These are phyloP conservation scores for Spisula subtruncata DNA, from an alignment of 2,888 invertebrate species.

Conservation along the genomic window DNA sequence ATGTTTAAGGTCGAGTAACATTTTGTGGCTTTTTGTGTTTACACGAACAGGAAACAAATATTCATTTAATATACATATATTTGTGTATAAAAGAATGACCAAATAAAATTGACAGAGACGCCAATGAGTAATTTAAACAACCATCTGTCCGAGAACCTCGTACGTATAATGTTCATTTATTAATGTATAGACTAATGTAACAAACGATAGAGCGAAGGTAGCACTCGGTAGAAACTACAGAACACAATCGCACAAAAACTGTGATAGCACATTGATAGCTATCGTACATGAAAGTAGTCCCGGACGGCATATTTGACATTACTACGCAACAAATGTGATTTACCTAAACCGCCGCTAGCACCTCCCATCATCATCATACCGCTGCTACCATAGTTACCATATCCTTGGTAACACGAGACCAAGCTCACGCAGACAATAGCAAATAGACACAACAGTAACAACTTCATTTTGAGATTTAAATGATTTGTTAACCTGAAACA, in stretches of 20 bases:
- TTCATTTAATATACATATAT: too few species aligned
- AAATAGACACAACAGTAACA: not conserved
- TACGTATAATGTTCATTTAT: too few species aligned
- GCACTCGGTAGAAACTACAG: not conserved
- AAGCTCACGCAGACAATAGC: slow-evolving; percentile 1
- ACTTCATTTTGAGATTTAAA: not conserved
- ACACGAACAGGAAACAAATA: too few species aligned
- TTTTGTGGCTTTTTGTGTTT: too few species aligned
- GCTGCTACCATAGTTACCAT: not conserved
- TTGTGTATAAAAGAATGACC: too few species aligned
- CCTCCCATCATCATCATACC: not conserved
- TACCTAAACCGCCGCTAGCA: not conserved
- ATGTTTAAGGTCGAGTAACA: too few species aligned
- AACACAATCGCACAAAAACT: not conserved
- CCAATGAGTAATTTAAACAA: too few species aligned
- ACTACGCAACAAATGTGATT: not conserved
- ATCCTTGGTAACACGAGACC: too few species aligned
- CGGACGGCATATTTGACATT: not conserved
- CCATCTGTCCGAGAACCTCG: too few species aligned
- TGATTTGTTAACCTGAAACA: not conserved
- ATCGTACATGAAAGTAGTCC: too few species aligned
- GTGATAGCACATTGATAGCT: not conserved
- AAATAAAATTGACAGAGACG: too few species aligned
- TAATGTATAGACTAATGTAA: not conserved
- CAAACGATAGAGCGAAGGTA: not conserved